Percentiles rank a stretch among this genome's conserved stretches.
Evolutionary conservation across 2,797 vertebrate genomes (phyloP).

Genomic region (Gallinago nigripennis): DNA sequence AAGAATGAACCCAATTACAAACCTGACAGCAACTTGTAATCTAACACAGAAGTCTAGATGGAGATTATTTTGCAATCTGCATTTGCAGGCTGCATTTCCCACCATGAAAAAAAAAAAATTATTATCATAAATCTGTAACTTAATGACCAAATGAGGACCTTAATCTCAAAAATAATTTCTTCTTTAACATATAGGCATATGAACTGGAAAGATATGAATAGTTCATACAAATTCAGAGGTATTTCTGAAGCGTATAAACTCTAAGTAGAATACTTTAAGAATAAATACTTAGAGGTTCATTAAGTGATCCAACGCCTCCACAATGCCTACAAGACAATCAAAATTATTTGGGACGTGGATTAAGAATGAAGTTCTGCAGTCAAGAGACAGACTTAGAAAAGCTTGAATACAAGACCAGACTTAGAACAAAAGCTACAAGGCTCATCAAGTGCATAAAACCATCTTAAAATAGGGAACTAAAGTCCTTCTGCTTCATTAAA

Average conservation of each 20-base stretch:
- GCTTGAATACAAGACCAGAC: background rate
- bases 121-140: background rate
- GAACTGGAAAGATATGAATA: background rate
- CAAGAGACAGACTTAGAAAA: background rate
- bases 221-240: background rate
- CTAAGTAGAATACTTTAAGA: background rate
- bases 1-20: background rate
- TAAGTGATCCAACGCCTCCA: background rate
- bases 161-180: background rate
- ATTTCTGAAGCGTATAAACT: background rate
- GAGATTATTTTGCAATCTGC: background rate
- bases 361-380: background rate
- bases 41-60: background rate
- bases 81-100: background rate
- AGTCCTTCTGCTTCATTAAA: background rate
- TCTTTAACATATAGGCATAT: background rate
- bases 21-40: background rate
- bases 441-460: background rate
- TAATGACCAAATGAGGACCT: background rate
- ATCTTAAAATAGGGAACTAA: background rate
- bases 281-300: background rate
- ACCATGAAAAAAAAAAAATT: background rate
- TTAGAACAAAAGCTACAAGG: background rate
- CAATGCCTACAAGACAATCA: background rate
- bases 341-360: background rate